These are phyloP conservation scores for Allochrocebus solatus DNA, from an alignment of 2,797 vertebrate species.

Conservation along the genomic window DNA sequence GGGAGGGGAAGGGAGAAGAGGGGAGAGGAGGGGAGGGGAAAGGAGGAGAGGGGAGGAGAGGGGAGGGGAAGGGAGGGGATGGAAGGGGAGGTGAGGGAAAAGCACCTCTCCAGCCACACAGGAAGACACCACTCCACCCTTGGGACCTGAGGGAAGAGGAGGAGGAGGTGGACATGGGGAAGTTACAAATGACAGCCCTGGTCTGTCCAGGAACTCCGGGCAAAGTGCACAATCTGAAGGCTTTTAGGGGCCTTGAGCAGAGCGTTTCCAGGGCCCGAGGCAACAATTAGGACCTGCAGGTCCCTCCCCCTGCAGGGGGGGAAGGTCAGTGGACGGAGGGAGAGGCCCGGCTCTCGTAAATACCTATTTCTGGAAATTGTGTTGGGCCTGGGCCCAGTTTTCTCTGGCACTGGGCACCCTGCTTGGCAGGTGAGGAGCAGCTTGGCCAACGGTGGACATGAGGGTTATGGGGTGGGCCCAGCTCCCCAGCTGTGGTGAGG, in stretches of 20 bases:
- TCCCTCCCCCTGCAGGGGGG: not conserved
- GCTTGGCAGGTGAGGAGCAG: constrained; percentile 78
- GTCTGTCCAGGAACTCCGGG: not conserved
- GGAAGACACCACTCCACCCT: fast-evolving
- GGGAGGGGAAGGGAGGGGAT: too few species aligned
- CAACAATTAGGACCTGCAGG: not conserved
- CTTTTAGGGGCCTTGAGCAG: not conserved
- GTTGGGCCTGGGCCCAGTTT: constrained; percentile 74
- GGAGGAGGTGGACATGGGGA: not conserved
- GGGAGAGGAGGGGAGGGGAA: too few species aligned
- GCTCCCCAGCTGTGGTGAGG: not conserved
- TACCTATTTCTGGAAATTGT: constrained; percentile 76
- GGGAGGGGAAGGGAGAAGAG: too few species aligned
- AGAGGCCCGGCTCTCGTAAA: constrained; percentile 7
- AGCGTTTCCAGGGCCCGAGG: constrained; percentile 9
- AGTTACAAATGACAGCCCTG: not conserved
- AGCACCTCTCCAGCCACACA: not conserved
- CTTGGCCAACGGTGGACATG: constrained; percentile 61
- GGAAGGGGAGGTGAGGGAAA: too few species aligned
- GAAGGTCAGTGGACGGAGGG: constrained; percentile 51
- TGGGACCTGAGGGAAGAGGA: too few species aligned
- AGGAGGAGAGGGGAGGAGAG: fast-evolving
- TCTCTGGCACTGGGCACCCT: constrained; percentile 72
- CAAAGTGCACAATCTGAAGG: not conserved
- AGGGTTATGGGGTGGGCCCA: not conserved